Evolutionary conservation across 2,113 vertebrate species (phyloP), one percentile per base, ranked within the genome.

Genomic region (Crotalus horridus): DNA sequence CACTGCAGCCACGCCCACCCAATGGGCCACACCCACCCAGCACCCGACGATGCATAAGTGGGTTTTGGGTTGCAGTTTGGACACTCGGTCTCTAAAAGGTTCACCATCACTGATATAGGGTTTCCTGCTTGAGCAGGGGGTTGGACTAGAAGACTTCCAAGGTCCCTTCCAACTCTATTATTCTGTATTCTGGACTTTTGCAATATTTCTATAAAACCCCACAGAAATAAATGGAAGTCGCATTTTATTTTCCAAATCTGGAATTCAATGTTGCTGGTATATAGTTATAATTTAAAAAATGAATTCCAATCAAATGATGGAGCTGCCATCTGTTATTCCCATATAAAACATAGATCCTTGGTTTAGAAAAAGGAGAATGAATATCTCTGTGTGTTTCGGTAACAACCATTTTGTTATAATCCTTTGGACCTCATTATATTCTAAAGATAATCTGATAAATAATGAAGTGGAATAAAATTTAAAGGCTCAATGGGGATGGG

Each of bases 401-500:
- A 95, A 59, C 61, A 86, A 21, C 51, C 81, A 85, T 43, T 24
- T 24, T 92, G 3, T 1, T 94, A 92, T 33, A 93, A 90, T 93
- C 17, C 39, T 87, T 91, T 93, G 15, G 85, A 91, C 33, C 4
- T 88, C 33, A 61, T 86, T 93, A 94, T 94, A 93, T 88, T 3
- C 55, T 89, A 64, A 92, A 93, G 69, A 91, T 1, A 55, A 1
- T 15, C 12, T 0, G 85, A 90, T 86, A 85, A 91, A 85, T 94
- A 94, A 93, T 89, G 90, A 92, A 51, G 17, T 4, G 5, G 3
- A 12, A 87, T 91, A 92, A 95, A 96, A 94, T 87, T 0, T 89
- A 33, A 53, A 87, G 93, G 88, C 23, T 93, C 53, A 87, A 29
- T 4, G 3, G 11, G 15, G 91, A 15, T 59, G 64, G 4, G 43